Percentiles rank a stretch among this genome's conserved stretches.
Conservation (phyloP, 2,888 invertebrate species). For the Drosophila paranaensis region DNA sequence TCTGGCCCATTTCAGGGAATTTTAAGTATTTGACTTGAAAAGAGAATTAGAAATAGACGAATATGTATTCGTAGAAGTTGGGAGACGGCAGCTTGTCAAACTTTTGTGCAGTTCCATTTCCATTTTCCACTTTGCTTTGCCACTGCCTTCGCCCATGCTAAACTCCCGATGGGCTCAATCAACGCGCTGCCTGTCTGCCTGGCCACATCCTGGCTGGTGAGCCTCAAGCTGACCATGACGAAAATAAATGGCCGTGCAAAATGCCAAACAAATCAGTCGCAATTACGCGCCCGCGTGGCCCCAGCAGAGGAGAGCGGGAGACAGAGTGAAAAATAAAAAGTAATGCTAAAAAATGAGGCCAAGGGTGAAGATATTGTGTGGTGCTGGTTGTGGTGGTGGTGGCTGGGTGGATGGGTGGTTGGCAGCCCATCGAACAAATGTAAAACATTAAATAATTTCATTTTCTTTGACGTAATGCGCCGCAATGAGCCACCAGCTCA, state of each 20-base stretch:
- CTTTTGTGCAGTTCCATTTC: constrained; percentile 6
- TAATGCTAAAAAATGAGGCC: constrained; percentile 14
- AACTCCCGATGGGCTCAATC: constrained; percentile 49
- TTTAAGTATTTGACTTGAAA: neutral
- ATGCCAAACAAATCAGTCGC: constrained; percentile 75
- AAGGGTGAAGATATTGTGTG: constrained; percentile 26
- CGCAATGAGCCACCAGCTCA: constrained; percentile 65
- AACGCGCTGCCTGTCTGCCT: constrained; percentile 30
- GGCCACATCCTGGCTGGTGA: constrained; percentile 30
- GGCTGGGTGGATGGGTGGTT: neutral
- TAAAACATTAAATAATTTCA: constrained; percentile 73
- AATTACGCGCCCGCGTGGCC: constrained; percentile 60
- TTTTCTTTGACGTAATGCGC: constrained; percentile 47
- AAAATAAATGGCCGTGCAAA: constrained; percentile 71
- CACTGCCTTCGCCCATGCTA: neutral
- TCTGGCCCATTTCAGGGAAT: neutral
- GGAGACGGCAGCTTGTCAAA: constrained; percentile 3
- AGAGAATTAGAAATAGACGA: neutral
- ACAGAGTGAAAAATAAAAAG: constrained; percentile 8
- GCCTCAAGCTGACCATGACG: constrained; percentile 69
- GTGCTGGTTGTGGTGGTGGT: neutral
- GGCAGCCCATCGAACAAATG: constrained; percentile 49
- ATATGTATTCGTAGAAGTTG: constrained; percentile 4
- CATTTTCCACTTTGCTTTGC: no score
- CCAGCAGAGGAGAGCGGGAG: neutral